These are phyloP conservation scores for Cryptus armator DNA, from an alignment of 2,888 invertebrate species.

Conservation along the genomic window DNA sequence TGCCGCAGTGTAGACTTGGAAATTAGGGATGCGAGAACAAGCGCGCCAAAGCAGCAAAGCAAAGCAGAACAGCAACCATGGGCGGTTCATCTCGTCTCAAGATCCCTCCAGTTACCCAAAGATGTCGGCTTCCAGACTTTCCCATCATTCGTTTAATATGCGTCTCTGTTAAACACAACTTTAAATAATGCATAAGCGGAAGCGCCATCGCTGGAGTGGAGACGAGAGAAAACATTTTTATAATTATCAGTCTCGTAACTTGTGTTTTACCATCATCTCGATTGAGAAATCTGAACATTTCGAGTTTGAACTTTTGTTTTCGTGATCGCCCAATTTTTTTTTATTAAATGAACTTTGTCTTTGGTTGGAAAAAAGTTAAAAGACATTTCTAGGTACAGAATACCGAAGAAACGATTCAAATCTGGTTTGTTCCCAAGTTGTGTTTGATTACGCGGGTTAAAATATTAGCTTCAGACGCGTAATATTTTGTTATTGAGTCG, in stretches of 20 bases:
- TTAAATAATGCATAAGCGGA: slow-evolving; percentile 6
- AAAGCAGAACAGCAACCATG: slow-evolving; percentile 20
- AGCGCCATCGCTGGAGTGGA: neutral
- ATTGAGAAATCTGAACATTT: too few species aligned
- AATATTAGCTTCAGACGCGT: neutral
- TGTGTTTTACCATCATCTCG: neutral
- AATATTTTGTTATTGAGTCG: neutral
- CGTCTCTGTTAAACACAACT: slow-evolving; percentile 29
- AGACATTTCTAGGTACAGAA: too few species aligned
- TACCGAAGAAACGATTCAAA: too few species aligned
- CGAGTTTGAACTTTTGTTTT: too few species aligned
- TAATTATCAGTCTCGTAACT: neutral
- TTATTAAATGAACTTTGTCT: too few species aligned
- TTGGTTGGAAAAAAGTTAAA: too few species aligned
- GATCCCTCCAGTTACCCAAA: slow-evolving; percentile 19
- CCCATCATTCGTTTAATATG: slow-evolving; percentile 37
- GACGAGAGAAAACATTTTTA: neutral
- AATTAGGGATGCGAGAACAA: slow-evolving; percentile 74
- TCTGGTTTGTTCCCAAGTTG: neutral
- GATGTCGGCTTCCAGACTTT: slow-evolving; percentile 49
- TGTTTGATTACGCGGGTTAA: neutral
- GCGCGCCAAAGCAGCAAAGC: slow-evolving; percentile 32
- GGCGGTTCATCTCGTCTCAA: slow-evolving; percentile 31
- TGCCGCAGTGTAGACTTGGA: slow-evolving; percentile 76
- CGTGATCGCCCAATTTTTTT: too few species aligned